Conservation (phyloP, 1,140 invertebrate species). For the Drosophila gunungcola region DNA sequence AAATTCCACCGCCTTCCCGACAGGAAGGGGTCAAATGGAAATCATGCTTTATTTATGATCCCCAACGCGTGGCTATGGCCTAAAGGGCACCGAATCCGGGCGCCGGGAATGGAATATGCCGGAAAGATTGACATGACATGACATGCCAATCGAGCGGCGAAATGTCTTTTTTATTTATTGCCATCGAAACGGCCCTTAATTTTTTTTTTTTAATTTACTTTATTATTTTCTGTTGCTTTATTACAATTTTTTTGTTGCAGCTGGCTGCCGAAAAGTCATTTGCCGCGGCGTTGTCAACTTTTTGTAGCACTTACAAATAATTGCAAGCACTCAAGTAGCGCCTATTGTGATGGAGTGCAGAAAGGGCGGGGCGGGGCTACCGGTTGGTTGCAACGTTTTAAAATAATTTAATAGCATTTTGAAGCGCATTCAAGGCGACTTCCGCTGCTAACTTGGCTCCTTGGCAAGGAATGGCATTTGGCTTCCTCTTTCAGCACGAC, state of each 20-base stretch:
- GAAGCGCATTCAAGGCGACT: slow-evolving; percentile 78
- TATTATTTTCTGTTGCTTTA: not conserved
- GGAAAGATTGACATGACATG: slow-evolving; percentile 62
- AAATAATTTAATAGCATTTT: slow-evolving; percentile 83
- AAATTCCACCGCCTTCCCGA: not conserved
- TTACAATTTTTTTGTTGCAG: not conserved
- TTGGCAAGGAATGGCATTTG: slow-evolving; percentile 57
- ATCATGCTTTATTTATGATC: slow-evolving; percentile 67
- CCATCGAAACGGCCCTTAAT: not conserved
- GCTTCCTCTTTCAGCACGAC: slow-evolving; percentile 29
- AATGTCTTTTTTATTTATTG: slow-evolving; percentile 60
- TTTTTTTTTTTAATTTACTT: slow-evolving; percentile 41
- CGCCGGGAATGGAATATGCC: slow-evolving; percentile 4
- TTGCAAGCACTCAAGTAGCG: slow-evolving; percentile 77
- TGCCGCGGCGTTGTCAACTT: slow-evolving; percentile 24
- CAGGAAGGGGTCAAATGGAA: slow-evolving; percentile 47
- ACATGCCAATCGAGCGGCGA: slow-evolving; percentile 63
- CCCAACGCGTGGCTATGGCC: slow-evolving; percentile 37
- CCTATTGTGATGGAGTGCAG: slow-evolving; percentile 56
- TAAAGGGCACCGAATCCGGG: slow-evolving; percentile 3
- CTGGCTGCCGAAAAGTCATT: slow-evolving; percentile 15
- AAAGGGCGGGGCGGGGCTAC: not conserved
- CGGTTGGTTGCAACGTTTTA: slow-evolving; percentile 64
- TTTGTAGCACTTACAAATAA: slow-evolving; percentile 68
- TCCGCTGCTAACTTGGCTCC: slow-evolving; percentile 60